phyloP scores from a whole-genome alignment of 1,140 invertebrate species.

The Sminthurinus signatus region DNA sequence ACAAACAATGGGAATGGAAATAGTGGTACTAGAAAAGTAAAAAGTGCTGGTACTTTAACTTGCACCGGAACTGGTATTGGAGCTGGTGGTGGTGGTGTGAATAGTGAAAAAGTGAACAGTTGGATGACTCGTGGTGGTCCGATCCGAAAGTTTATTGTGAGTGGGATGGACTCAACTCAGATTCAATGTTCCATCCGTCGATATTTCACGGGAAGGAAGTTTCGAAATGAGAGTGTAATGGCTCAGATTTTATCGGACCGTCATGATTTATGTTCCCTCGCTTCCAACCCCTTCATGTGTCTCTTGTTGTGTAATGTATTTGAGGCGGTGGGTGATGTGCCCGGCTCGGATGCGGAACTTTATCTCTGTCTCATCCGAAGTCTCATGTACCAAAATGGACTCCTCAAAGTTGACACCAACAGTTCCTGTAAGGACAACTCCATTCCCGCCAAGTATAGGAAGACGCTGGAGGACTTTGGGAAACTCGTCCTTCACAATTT shows the following conservation, averaged over 20 bases:
- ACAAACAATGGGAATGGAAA: too few relatives aligned
- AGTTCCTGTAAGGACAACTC: conserved; percentile 41
- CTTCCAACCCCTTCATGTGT: conserved; percentile 53
- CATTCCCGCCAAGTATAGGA: conserved; percentile 49
- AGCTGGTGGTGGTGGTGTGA: too few relatives aligned
- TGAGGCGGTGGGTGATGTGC: conserved; percentile 44
- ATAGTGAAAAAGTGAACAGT: conserved; percentile 45
- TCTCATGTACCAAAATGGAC: conserved; percentile 40
- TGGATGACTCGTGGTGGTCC: conserved; percentile 42
- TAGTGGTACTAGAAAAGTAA: too few relatives aligned
- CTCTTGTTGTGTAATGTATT: conserved; percentile 51
- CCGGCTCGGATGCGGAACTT: conserved; percentile 37
- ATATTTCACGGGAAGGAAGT: conserved; percentile 50
- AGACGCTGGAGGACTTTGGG: conserved; percentile 51
- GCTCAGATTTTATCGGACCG: conserved; percentile 42
- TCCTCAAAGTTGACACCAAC: conserved; percentile 17
- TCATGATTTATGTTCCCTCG: conserved; percentile 45
- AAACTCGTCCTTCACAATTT: conserved; percentile 49
- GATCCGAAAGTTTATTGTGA: conserved; percentile 45
- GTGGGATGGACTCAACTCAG: conserved; percentile 52
- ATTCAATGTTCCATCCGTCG: conserved; percentile 34
- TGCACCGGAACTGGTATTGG: too few relatives aligned
- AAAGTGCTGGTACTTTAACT: too few relatives aligned
- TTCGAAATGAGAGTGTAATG: conserved; percentile 42
- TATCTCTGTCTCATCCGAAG: conserved; percentile 35